phyloP scores from a whole-genome alignment of 2,888 invertebrate species.

The Drosophila falleni region DNA sequence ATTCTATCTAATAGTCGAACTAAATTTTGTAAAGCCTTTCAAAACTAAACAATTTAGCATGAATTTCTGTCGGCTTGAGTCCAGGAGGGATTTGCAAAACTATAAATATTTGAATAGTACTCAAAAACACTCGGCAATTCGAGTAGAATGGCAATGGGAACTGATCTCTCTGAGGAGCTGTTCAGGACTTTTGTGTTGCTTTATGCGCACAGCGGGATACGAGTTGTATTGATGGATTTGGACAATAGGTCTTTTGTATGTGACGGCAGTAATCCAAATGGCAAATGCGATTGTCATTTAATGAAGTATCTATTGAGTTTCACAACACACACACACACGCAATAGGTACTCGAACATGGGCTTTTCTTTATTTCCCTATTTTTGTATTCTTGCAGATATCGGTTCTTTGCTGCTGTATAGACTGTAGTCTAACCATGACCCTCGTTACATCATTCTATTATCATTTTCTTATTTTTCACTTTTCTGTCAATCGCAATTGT shows the following conservation, averaged over 20 bases:
- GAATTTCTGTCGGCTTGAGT: background rate
- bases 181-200: conserved; percentile 7
- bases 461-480: conserved; percentile 15
- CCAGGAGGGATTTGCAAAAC: background rate
- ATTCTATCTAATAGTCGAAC: background rate
- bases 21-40: background rate
- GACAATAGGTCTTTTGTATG: conserved; percentile 41
- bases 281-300: conserved; percentile 60
- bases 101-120: conserved; percentile 1
- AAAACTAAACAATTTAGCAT: background rate
- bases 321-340: conserved; percentile 21
- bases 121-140: conserved; percentile 2
- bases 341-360: background rate
- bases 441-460: conserved; percentile 35
- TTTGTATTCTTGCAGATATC: background rate
- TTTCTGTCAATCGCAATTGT: conserved; percentile 25
- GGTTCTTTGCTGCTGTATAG: background rate
- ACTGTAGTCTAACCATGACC: conserved; percentile 17
- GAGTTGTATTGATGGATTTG: conserved; percentile 16
- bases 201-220: conserved; percentile 35
- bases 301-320: conserved; percentile 60
- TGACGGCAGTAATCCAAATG: conserved; percentile 37
- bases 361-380: background rate
- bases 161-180: conserved; percentile 1
- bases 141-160: background rate